Evolutionary conservation across 2,113 vertebrate genomes (phyloP).

Genomic region (Lophius piscatorius): DNA sequence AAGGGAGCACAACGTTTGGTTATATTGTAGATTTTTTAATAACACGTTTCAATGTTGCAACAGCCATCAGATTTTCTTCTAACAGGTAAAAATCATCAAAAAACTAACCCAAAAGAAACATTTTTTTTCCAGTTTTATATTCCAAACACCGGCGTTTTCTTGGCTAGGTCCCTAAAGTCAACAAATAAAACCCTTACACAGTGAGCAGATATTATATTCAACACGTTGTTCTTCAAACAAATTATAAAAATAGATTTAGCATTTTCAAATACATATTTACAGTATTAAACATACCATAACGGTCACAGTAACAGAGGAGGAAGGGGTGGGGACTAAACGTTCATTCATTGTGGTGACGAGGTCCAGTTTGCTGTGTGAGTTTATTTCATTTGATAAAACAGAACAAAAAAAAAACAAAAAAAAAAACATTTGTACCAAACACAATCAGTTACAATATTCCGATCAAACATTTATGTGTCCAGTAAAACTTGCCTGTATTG

Average conservation of each 20-base stretch:
- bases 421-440: slow-evolving; percentile 35
- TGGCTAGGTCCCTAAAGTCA: slow-evolving; percentile 71
- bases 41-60: slow-evolving; percentile 81
- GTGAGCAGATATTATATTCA: slow-evolving; percentile 81
- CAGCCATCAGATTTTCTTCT: slow-evolving; percentile 78
- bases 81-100: slow-evolving; percentile 84
- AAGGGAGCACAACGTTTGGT: slow-evolving; percentile 7
- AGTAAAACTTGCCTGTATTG: slow-evolving; percentile 2
- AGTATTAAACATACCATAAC: slow-evolving; percentile 85
- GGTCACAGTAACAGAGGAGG: slow-evolving; percentile 58
- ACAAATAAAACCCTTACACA: slow-evolving; percentile 79
- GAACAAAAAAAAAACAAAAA: neutral
- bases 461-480: neutral
- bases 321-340: neutral
- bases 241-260: slow-evolving; percentile 91
- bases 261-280: slow-evolving; percentile 90
- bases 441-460: slow-evolving; percentile 41
- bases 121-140: slow-evolving; percentile 62
- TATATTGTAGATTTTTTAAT: slow-evolving; percentile 80
- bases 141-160: slow-evolving; percentile 70
- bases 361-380: slow-evolving; percentile 33
- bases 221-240: slow-evolving; percentile 84
- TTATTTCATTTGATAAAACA: slow-evolving; percentile 31
- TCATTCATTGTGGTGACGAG: slow-evolving; percentile 39
- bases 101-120: slow-evolving; percentile 59